Conservation (phyloP, 2,888 invertebrate species). For the Mythimna impura region DNA sequence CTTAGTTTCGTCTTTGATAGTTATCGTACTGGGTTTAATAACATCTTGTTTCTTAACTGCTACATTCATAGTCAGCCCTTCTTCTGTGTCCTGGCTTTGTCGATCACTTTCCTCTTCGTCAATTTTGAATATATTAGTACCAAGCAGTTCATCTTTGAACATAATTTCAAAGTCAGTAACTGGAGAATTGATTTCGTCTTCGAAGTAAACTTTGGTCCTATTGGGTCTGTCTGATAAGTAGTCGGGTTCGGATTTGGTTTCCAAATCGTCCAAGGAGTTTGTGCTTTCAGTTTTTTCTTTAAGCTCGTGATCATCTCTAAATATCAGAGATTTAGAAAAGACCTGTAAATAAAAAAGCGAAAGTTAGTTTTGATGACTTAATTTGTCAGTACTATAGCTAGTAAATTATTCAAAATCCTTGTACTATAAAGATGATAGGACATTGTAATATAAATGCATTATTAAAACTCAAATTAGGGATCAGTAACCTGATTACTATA, state of each 20-base stretch:
- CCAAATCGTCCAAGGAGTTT: constrained; percentile 82
- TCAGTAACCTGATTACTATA: no score
- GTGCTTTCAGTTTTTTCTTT: constrained; percentile 77
- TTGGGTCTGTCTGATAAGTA: constrained; percentile 83
- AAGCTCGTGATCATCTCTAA: constrained; percentile 85
- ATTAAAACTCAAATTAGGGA: no score
- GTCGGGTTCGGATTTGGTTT: constrained; percentile 87
- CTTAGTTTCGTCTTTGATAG: constrained; percentile 85
- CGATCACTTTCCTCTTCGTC: constrained; percentile 86
- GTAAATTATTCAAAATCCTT: background rate
- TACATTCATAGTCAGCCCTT: constrained; percentile 86
- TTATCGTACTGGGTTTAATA: constrained; percentile 85
- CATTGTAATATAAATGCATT: no score
- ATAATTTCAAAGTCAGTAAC: constrained; percentile 89
- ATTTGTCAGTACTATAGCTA: background rate
- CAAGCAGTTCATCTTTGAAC: constrained; percentile 88
- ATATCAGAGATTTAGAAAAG: constrained; percentile 88
- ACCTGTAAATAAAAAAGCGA: constrained; percentile 78
- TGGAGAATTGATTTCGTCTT: constrained; percentile 87
- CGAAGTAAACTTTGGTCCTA: constrained; percentile 87
- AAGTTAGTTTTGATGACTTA: background rate
- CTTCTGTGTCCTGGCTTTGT: constrained; percentile 82
- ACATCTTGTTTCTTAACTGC: constrained; percentile 84
- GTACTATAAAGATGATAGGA: no score
- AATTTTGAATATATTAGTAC: constrained; percentile 86